Evolutionary conservation across 2,113 vertebrate species (phyloP), one percentile per base, ranked within the genome.

Genomic region (Odobenus rosmarus): DNA sequence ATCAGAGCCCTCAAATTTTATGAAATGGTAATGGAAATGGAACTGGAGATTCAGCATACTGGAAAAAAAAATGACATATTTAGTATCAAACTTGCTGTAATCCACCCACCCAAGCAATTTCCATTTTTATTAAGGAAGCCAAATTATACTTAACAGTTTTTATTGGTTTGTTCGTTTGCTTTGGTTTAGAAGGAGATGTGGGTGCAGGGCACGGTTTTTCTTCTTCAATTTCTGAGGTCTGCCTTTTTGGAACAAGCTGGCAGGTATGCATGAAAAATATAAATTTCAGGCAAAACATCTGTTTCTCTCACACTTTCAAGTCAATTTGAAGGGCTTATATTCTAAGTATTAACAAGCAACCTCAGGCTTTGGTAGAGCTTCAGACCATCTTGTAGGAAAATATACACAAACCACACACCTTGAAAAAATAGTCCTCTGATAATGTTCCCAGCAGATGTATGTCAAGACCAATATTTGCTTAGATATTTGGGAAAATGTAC

Each of bases 201-300:
- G 15, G 24, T 71, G 0, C 11, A 77, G 9, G 24, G 2, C 4
- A 7, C 28, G 3, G 0, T 3, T 79, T 95, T 92, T 64, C 11
- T 85, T 90, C 59, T 72, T 85, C 16, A 49, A 4, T 85, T 89
- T 94, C 76, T 95, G 69, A 97, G 24, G 76, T 59, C 53, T 72
- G 1, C 36, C 31, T 88, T 53, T 62, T 96, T 55, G n/a, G 82
- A 96, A 79, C 39, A 83, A 79, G 72, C 13, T 84, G 16, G 69
- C n/a, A 96, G 67, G 31, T 93, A 80, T 51, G n/a, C 59, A 74
- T 19, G 51, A 74, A 72, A 97, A 94, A 69, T 49, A 76, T 36
- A 85, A 92, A 95, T 81, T 90, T 80, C 59, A 88, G 62, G 76
- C 57, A 85, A 85, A 94, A 86, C 91, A 91, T 76, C 59, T 90